Base-by-base conservation (phyloP, 2,888 invertebrate species). In the Lagria hirta region DNA sequence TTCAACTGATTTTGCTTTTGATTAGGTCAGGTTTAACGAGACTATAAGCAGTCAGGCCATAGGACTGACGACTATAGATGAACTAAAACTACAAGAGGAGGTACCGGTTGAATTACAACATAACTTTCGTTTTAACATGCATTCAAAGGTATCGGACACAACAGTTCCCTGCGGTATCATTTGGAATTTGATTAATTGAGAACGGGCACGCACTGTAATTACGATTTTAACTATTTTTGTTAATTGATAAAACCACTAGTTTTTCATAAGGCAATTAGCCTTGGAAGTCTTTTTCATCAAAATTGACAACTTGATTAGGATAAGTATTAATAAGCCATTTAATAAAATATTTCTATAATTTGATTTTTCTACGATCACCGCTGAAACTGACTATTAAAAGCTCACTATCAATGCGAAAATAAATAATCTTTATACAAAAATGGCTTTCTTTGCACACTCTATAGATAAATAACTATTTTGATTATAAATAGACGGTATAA, bases 171-270 rank as follows among this genome's bases (percentile, higher is more conserved):
- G 40, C 27, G 48, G 48, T 44, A 44, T 36, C 27, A 44, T 43
- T 48, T 41, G 44, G n/a, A 43, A 43, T 49, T 49, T 50, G 50
- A 50, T 50, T 50, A 50, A 50, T 50, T 47, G 45, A 37, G 27
- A 33, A 43, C 34, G 40, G 35, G 34, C 47, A 50, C 46, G 44
- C 38, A 44, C 41, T 36, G 22, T 44, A 48, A 48, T 48, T 48
- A 48, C 48, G 20, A 22, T 27, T 37, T 32, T 34, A 40, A 43
- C 38, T 44, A 48, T 48, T 48, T 48, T 43, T 37, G 33, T 48
- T 48, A 43, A 48, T 48, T 43, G 48, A 35, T 40, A 48, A 44
- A 44, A 27, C 34, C 26, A 12, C 15, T 28, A 27, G 41, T 26
- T 27, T 27, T 41, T 41, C 41, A 41, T 41, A 41, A 34, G 33